These are phyloP conservation scores for Suillia variegata DNA, from an alignment of 2,888 invertebrate genomes.

Conservation along the genomic window DNA sequence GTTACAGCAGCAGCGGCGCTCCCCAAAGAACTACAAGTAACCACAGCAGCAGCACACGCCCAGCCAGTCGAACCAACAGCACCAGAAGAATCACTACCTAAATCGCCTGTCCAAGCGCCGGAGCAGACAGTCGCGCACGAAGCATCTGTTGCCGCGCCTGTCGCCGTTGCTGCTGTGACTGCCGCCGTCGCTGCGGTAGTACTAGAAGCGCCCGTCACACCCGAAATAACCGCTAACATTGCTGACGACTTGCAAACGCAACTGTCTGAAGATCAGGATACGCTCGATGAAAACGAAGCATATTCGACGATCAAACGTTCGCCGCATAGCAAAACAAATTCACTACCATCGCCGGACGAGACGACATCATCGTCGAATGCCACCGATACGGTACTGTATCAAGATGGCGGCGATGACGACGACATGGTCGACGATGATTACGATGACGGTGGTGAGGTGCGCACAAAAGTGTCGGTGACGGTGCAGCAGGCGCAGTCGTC, in stretches of 20 bases:
- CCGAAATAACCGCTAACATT: conserved; percentile 45
- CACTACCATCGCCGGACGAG: conserved; percentile 58
- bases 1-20: not conserved
- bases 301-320: conserved; percentile 75
- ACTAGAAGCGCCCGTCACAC: conserved; percentile 39
- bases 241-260: conserved; percentile 48
- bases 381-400: conserved; percentile 47
- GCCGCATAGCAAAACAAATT: conserved; percentile 67
- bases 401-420: conserved; percentile 42
- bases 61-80: conserved; percentile 16
- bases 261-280: conserved; percentile 63
- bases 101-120: conserved; percentile 9
- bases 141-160: not conserved
- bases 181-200: not conserved
- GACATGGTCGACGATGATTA: conserved; percentile 19
- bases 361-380: conserved; percentile 53
- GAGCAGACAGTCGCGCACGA: not conserved
- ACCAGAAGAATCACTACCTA: conserved; percentile 24
- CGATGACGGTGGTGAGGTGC: conserved; percentile 29
- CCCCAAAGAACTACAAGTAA: not conserved
- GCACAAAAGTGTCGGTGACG: conserved; percentile 50
- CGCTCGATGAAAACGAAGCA: conserved; percentile 72
- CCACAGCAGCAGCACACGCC: conserved; percentile 10
- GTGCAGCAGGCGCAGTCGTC: conserved; percentile 49
- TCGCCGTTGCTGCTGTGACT: conserved; percentile 12